Evolutionary conservation across 2,113 vertebrate species (phyloP), one percentile per base, ranked within the genome.

Genomic region (Atractosteus spatula): DNA sequence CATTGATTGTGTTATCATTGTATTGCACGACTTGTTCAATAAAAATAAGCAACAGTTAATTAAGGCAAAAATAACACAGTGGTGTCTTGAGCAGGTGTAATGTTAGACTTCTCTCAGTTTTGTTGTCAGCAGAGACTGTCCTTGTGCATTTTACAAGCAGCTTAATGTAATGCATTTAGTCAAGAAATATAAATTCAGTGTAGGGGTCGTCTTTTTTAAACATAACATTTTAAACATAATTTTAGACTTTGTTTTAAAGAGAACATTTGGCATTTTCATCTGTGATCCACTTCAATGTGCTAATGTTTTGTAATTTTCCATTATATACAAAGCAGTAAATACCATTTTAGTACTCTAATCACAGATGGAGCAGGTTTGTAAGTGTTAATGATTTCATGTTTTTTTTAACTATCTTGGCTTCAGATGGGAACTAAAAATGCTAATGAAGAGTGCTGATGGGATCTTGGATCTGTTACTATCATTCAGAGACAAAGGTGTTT

Each of bases 41-140:
- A 54, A 63, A 73, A 43, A 66, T 41, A 29, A 62, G 14, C 63
- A 51, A 62, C 17, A n/a, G 43, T 54, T 54, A 47, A 71, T 42
- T 43, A 66, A 55, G 12, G 56, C 42, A 54, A 13, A 3, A 41
- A 57, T 44, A 61, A 55, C 57, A 64, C 42, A 42, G 43, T 44
- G 3, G 43, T 44, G 44, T 42, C 45, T 66, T 44, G 45, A 66
- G 45, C 64, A 66, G 64, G 44, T 66, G 64, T 47, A 44, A 42
- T 42, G 42, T 44, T 44, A 47, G 64, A 45, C 16, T 47, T 14
- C n/a, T 2, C 2, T n/a, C 10, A n/a, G 43, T 14, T 6, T 66
- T 47, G 29, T 44, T 14, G 8, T 47, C 43, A 42, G 42, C 43
- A 47, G 45, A 4, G 64, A 42, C 43, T 13, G 45, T 0, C 3